A percentile compares a stretch with the other conserved stretches of the same genome.
Conservation (phyloP, 1,140 invertebrate species). For the Trachymyrmex cornetzi region DNA sequence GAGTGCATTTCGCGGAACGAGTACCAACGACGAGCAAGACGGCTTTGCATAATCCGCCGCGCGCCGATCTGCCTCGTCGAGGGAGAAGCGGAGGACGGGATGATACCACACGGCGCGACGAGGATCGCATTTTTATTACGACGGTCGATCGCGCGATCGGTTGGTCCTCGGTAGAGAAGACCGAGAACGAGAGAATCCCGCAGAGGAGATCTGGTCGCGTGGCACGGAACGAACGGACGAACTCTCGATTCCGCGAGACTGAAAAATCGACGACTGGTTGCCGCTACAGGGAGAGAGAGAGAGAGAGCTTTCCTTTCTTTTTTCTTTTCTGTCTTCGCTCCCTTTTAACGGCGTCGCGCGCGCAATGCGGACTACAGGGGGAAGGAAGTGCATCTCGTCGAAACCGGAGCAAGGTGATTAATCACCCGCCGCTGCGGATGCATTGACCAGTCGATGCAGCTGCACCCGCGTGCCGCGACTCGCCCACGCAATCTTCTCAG, state of each 20-base stretch:
- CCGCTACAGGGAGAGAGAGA: neutral
- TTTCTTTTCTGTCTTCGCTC: neutral
- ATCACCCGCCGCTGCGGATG: slow-evolving; percentile 66
- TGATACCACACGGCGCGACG: neutral
- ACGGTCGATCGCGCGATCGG: slow-evolving; percentile 12
- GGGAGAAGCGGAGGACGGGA: slow-evolving; percentile 10
- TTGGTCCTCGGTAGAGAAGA: neutral
- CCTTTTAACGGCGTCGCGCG: neutral
- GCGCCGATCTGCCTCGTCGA: slow-evolving; percentile 6
- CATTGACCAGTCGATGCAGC: slow-evolving; percentile 71
- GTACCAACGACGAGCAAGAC: slow-evolving; percentile 8
- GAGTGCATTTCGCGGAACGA: slow-evolving; percentile 14
- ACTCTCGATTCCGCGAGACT: neutral
- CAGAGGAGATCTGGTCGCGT: neutral
- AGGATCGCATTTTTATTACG: slow-evolving; percentile 43
- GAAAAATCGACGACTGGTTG: slow-evolving; percentile 34
- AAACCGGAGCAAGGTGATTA: slow-evolving; percentile 72
- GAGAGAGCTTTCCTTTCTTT: neutral
- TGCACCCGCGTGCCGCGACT: slow-evolving; percentile 53
- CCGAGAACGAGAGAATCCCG: neutral
- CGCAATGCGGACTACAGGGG: slow-evolving; percentile 5
- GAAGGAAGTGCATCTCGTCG: slow-evolving; percentile 56
- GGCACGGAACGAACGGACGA: neutral
- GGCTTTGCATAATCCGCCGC: slow-evolving; percentile 48
- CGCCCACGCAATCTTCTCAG: slow-evolving; percentile 52